Evolutionary conservation across 2,797 vertebrate genomes (phyloP), one percentile per base, ranked within the genome.

Genomic region (Betta splendens): DNA sequence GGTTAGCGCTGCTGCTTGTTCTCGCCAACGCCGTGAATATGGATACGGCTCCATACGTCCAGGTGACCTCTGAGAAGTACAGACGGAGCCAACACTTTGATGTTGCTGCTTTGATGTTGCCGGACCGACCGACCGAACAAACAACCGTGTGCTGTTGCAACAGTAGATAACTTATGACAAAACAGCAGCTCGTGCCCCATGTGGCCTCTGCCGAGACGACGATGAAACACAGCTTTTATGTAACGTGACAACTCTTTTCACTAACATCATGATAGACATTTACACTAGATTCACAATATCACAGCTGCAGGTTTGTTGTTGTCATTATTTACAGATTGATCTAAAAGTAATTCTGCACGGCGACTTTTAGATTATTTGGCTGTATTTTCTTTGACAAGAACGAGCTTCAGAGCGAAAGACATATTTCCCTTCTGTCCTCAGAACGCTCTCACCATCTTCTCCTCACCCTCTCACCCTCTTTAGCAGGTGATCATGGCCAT

Each of bases 401-500:
- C n/a, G n/a, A n/a, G n/a, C n/a, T n/a, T n/a, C n/a, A n/a, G 58
- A 80, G 63, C 71, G 64, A 64, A 76, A 80, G 46, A 61, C 8
- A 57, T 44, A 37, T 3, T 9, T 21, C 3, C 1, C 2, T 53
- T 46, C 38, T n/a, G 23, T 46, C 72, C 61, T 48, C 23, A 10
- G 39, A 29, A 7, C 26, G 21, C 63, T 22, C 49, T 52, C 35
- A 12, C 9, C 18, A 37, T 33, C 32, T 48, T 23, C 63, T 37
- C 49, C 36, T 43, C 21, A 3, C 49, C 44, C 46, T 21, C 42
- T 53, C 43, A 5, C 23, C 48, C 16, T 47, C n/a, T 64, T 79
- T 88, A 62, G 80, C 66, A 85, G 75, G 85, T 79, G 87, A 88
- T 82, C 88, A 80, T 70, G 78, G 77, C 87, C 89, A 78, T 90